phyloP scores from a whole-genome alignment of 2,888 invertebrate genomes.

The Lagria hirta region DNA sequence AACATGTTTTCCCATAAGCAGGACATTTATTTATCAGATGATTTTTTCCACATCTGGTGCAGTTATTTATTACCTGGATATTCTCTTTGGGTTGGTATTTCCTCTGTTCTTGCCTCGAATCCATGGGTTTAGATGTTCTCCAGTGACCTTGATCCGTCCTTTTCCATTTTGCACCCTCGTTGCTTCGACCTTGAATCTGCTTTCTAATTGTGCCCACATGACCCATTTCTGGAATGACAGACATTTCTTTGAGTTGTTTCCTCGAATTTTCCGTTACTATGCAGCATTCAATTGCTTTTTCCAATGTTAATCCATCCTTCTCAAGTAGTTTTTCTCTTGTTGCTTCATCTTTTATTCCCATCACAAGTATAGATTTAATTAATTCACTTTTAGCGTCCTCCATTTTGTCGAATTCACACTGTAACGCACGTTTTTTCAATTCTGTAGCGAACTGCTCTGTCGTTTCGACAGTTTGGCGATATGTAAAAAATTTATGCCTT shows the following conservation, averaged over 20 bases:
- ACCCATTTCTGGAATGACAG: too few species aligned
- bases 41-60: constrained; percentile 5
- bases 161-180: too few species aligned
- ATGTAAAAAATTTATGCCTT: constrained; percentile 14
- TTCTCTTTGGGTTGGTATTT: too few species aligned
- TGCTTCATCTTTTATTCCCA: constrained; percentile 14
- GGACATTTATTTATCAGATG: constrained; percentile 14
- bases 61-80: too few species aligned
- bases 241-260: constrained; percentile 13
- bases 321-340: constrained; percentile 16
- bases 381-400: constrained; percentile 15
- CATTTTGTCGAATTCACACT: constrained; percentile 16
- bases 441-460: constrained; percentile 18
- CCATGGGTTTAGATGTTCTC: constrained; percentile 1
- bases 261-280: constrained; percentile 10
- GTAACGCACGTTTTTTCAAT: constrained; percentile 12
- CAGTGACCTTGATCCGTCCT: too few species aligned
- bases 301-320: constrained; percentile 8
- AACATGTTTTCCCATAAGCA: constrained; percentile 10
- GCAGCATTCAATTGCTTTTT: constrained; percentile 9
- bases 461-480: constrained; percentile 7
- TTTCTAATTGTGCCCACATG: too few species aligned
- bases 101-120: too few species aligned
- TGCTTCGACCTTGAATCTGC: too few species aligned
- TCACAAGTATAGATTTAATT: constrained; percentile 17